phyloP scores from a whole-genome alignment of 1,140 invertebrate species.

The Meloidogyne floridensis region DNA sequence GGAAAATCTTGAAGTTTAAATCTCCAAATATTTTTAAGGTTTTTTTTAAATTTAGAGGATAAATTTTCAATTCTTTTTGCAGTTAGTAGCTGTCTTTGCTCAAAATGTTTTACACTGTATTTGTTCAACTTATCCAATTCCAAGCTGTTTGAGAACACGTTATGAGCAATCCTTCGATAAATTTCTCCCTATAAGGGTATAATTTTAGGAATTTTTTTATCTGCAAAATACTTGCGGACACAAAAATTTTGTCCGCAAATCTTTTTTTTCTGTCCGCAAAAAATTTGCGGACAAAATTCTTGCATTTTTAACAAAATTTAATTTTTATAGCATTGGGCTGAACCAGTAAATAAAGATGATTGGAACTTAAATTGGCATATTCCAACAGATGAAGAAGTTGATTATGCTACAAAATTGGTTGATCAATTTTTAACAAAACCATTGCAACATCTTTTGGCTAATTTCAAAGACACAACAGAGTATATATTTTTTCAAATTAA shows the following conservation, averaged over 20 bases:
- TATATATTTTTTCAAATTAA: slow-evolving; percentile 19
- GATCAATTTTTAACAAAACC: slow-evolving; percentile 72
- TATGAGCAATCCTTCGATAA: slow-evolving; percentile 72
- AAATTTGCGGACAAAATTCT: no score
- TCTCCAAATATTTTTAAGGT: slow-evolving; percentile 46
- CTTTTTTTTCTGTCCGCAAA: no score
- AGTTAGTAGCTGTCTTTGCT: slow-evolving; percentile 61
- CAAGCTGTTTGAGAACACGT: slow-evolving; percentile 69
- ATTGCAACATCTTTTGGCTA: slow-evolving; percentile 68
- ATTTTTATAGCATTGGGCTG: slow-evolving; percentile 77
- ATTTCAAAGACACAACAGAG: slow-evolving; percentile 67
- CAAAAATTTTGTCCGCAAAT: no score
- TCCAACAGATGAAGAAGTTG: slow-evolving; percentile 74
- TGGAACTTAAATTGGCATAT: slow-evolving; percentile 78
- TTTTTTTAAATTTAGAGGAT: neutral
- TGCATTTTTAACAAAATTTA: neutral
- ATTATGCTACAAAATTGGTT: slow-evolving; percentile 72
- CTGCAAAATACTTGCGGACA: no score
- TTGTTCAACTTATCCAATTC: slow-evolving; percentile 70
- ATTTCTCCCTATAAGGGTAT: slow-evolving; percentile 76
- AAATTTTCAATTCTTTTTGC: slow-evolving; percentile 19
- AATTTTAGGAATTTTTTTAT: slow-evolving; percentile 19
- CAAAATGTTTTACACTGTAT: slow-evolving; percentile 71
- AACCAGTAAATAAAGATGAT: slow-evolving; percentile 73
- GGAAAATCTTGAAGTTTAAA: slow-evolving; percentile 40